Base-by-base conservation (phyloP, 30 jellyfish, hydroid and myxozoan species). In the Cassiopea xamachana region DNA sequence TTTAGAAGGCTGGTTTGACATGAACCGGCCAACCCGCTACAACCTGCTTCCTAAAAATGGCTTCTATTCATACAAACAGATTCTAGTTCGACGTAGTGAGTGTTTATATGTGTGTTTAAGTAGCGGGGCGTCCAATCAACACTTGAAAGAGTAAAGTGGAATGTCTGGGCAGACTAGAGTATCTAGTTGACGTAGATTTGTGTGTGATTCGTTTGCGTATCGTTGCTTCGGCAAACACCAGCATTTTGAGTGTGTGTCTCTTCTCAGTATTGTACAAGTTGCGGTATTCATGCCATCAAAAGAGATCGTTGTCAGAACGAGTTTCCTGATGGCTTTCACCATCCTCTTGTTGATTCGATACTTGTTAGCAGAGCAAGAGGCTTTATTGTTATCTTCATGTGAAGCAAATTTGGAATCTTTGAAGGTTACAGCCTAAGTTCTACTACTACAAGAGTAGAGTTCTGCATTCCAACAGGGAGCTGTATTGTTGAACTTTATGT, bases 1-100 rank as follows among this genome's bases (percentile, higher is more conserved):
- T 10, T 48, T 46, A 17, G 43, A 49, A 4, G 50, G 16, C 80
- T 27, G 17, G 74, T 7, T 4, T 59, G 73, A 45, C 18, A 75
- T 87, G 94, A 87, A 87, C 17, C 94, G 79, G 74, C 81, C 80
- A 72, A 87, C 94, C 94, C 48, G 94, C 62, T 73, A 19, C 62
- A 17, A 87, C 94, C 94, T 87, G 94, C 50, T 77, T 46, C 9
- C 27, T 50, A 49, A 84, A 84, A 71, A 84, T 84, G 85, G 94
- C 94, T 50, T 87, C 94, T 73, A 87, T 87, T 87, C 83, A 87
- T 68, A 83, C 80, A 16, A 71, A 39, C 74, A 17, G 74, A 64
- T 64, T 64, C 74, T 14, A 17, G 27, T 64, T 27, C 6, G 27
- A 17, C 43, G 43, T 13, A 64, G 74, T 64, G 43, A 17, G 74